Base-by-base conservation (phyloP, 2,797 vertebrate genomes). In the Rhyacichthys aspro region DNA sequence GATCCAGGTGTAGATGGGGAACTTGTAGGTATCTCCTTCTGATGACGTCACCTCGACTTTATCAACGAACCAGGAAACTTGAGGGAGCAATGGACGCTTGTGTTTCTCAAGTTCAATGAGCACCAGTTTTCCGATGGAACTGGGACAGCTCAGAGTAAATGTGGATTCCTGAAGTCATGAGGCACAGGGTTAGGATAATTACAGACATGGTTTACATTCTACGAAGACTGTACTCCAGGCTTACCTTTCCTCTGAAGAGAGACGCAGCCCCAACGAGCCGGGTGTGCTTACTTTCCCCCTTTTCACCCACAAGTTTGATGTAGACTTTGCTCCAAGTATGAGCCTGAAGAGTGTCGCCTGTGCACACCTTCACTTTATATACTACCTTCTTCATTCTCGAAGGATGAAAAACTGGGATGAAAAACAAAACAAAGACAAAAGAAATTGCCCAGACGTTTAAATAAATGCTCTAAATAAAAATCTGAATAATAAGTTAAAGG, bases 1-100 rank as follows among this genome's bases (percentile, higher is more conserved):
- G 5, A 70, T 76, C 67, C 67, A 74, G 8, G 32, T 37, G 53
- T 71, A 59, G 39, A 79, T 39, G 16, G 48, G 48, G 54, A 77
- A 63, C 37, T 47, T 57, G 45, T 54, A 63, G 23, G 8, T 43
- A 18, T 50, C 5, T 15, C 34, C 56, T 33, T 48, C 46, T 32
- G 46, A 19, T 8, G 19, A 32, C 11, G 7, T 12, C n/a, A 48
- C 8, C n/a, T 32, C 46, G 8, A 48, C 16, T 48, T 48, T 48
- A 9, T 18, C 11, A 48, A 48, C 46, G 5, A 48, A 33, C 46
- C 23, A 48, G 2, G 2, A 11, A 12, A 2, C 3, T 14, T 5
- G 19, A 11, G 37, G 23, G 23, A 28, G 23, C 23, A 28, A 38
- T 10, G 14, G 11, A 7, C 0, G 8, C 1, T 9, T 7, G 12